Evolutionary conservation across 2,797 vertebrate genomes (phyloP).

Genomic region (Percopsis omiscomaycus): DNA sequence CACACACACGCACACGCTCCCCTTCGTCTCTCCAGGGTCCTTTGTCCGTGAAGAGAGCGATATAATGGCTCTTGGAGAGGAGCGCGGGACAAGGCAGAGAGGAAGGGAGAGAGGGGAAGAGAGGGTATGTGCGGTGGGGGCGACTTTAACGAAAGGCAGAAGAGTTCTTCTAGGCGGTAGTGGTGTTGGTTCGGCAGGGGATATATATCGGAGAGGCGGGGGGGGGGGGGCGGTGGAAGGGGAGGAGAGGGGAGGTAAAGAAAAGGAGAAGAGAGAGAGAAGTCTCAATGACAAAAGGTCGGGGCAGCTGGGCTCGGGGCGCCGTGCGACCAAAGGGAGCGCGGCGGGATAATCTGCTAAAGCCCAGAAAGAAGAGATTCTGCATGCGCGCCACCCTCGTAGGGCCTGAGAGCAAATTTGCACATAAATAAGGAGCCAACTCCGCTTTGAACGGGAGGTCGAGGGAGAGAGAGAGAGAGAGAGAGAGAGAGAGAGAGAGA

Average conservation of each 20-base stretch:
- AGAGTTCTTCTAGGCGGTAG: constrained; percentile 2
- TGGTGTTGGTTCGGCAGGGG: constrained; percentile 7
- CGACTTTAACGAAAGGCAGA: not conserved
- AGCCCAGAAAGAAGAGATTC: constrained; percentile 83
- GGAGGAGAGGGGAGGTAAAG: constrained; percentile 57
- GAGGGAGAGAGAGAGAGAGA: constrained; percentile 1
- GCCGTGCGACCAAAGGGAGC: constrained; percentile 81
- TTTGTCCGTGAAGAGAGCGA: constrained; percentile 82
- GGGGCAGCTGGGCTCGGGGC: constrained; percentile 86
- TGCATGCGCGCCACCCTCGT: constrained; percentile 84
- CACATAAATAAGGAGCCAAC: constrained; percentile 87
- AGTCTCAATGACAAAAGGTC: constrained; percentile 89
- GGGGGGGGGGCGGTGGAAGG: constrained; percentile 23
- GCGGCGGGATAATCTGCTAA: constrained; percentile 89
- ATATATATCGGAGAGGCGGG: constrained; percentile 38
- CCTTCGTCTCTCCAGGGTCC: constrained; percentile 71
- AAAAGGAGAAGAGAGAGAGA: constrained; percentile 71
- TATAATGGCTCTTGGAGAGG: constrained; percentile 80
- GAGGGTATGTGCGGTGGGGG: constrained; percentile 8
- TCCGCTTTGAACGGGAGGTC: constrained; percentile 79
- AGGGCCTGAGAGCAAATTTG: constrained; percentile 85
- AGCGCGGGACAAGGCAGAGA: constrained; percentile 64
- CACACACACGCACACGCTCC: constrained; percentile 39
- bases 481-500: constrained; percentile 16
- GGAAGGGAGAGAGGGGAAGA: constrained; percentile 31